These are phyloP conservation scores for Potamarius usumacintae DNA, from an alignment of 2,113 vertebrate species.

Conservation along the genomic window DNA sequence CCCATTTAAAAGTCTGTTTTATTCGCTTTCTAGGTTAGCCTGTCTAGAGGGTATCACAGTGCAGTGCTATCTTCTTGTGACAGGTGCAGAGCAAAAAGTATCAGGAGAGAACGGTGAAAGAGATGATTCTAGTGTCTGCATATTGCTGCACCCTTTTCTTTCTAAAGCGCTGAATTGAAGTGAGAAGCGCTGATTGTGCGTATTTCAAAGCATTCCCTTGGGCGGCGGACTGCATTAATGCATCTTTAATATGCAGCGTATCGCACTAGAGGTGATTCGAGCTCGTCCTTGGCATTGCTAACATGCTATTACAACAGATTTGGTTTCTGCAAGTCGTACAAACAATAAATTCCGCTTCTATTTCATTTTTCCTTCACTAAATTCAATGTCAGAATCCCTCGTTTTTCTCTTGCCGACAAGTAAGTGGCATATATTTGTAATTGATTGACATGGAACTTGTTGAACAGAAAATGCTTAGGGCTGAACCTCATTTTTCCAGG, in stretches of 20 bases:
- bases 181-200: slow-evolving; percentile 31
- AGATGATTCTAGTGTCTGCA: slow-evolving; percentile 20
- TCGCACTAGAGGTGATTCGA: slow-evolving; percentile 9
- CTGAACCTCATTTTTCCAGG: slow-evolving; percentile 4
- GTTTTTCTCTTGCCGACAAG: neutral
- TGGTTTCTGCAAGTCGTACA: neutral
- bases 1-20: slow-evolving; percentile 50
- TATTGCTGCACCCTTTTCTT: slow-evolving; percentile 7
- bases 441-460: neutral
- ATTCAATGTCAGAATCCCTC: neutral
- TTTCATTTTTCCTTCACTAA: neutral
- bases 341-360: neutral
- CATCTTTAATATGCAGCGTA: slow-evolving; percentile 15
- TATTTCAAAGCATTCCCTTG: slow-evolving; percentile 29
- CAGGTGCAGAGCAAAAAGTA: slow-evolving; percentile 11
- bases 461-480: neutral
- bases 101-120: slow-evolving; percentile 4
- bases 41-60: slow-evolving; percentile 22
- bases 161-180: neutral
- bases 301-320: slow-evolving; percentile 11
- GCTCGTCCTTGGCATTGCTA: slow-evolving; percentile 33
- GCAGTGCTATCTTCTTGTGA: slow-evolving; percentile 4
- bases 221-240: slow-evolving; percentile 17
- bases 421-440: slow-evolving; percentile 14
- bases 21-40: slow-evolving; percentile 50